Evolutionary conservation across 2,797 vertebrate species (phyloP).

Genomic region (Labroides dimidiatus): DNA sequence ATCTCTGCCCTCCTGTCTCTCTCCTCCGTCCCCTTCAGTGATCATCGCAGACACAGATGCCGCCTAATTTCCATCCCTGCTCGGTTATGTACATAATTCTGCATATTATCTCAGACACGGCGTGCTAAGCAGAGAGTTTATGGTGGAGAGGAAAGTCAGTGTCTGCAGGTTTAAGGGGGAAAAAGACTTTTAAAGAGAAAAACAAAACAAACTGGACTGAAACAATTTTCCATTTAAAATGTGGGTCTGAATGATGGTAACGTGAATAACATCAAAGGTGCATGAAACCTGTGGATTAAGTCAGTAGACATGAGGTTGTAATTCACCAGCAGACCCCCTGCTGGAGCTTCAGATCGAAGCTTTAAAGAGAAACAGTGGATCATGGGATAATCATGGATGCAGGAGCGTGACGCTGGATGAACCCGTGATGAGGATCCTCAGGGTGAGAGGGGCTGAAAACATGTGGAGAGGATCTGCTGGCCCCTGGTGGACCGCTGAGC

Average conservation of each 20-base stretch:
- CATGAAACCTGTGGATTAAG: too few relatives aligned
- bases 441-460: slow-evolving; percentile 60
- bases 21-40: slow-evolving; percentile 34
- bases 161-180: slow-evolving; percentile 13
- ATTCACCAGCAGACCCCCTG: background rate
- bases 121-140: slow-evolving; percentile 3
- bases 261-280: too few relatives aligned
- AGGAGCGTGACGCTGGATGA: slow-evolving; percentile 29
- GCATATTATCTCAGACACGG: slow-evolving; percentile 74
- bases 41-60: slow-evolving; percentile 65
- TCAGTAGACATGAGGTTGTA: too few relatives aligned
- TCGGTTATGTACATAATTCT: slow-evolving; percentile 84
- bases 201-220: too few relatives aligned
- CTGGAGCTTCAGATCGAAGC: slow-evolving; percentile 20
- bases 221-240: too few relatives aligned
- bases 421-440: slow-evolving; percentile 38
- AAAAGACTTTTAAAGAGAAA: background rate
- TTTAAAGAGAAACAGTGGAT: slow-evolving; percentile 40
- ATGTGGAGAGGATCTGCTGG: slow-evolving; percentile 41
- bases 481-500: slow-evolving; percentile 30
- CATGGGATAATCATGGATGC: slow-evolving; percentile 57
- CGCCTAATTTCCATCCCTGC: slow-evolving; percentile 75
- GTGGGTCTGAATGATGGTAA: too few relatives aligned
- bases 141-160: background rate
- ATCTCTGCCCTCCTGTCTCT: slow-evolving; percentile 44